phyloP scores from a whole-genome alignment of 1,140 invertebrate species.

The Trichonephila inaurata region DNA sequence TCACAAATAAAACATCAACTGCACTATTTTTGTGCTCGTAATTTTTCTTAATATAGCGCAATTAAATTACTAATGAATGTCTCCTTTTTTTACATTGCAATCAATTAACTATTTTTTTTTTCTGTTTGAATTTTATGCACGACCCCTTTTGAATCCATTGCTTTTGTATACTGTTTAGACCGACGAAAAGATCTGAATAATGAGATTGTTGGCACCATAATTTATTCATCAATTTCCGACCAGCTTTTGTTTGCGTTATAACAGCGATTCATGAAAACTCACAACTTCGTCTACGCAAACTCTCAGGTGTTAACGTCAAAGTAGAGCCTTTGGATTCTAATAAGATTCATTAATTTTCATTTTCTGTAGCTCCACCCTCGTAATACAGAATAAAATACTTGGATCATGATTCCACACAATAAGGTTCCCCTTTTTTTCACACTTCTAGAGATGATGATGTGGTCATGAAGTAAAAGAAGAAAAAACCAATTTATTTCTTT shows the following conservation, averaged over 20 bases:
- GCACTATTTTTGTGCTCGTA: too few relatives aligned
- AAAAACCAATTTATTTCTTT: slow-evolving; percentile 44
- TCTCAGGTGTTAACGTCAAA: slow-evolving; percentile 72
- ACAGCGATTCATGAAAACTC: slow-evolving; percentile 70
- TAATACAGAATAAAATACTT: slow-evolving; percentile 64
- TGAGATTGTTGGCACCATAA: slow-evolving; percentile 76
- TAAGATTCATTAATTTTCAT: slow-evolving; percentile 76
- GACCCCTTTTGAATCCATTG: slow-evolving; percentile 45
- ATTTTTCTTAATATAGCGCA: not conserved
- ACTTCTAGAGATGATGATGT: slow-evolving; percentile 51
- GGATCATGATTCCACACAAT: slow-evolving; percentile 57
- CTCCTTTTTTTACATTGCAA: not conserved
- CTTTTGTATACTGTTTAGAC: slow-evolving; percentile 70
- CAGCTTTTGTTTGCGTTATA: slow-evolving; percentile 74
- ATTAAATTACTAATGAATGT: not conserved
- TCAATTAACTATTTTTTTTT: not conserved
- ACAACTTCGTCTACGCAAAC: slow-evolving; percentile 47
- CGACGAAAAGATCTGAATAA: slow-evolving; percentile 75
- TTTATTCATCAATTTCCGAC: slow-evolving; percentile 76
- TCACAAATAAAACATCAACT: too few relatives aligned
- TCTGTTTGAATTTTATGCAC: slow-evolving; percentile 17
- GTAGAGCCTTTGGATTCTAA: slow-evolving; percentile 64
- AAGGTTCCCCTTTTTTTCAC: slow-evolving; percentile 46
- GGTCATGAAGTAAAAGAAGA: slow-evolving; percentile 12
- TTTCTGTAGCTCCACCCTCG: slow-evolving; percentile 69